Evolutionary conservation across 2,113 vertebrate species (phyloP), one percentile per base, ranked within the genome.

Genomic region (Hirundichthys speculiger): DNA sequence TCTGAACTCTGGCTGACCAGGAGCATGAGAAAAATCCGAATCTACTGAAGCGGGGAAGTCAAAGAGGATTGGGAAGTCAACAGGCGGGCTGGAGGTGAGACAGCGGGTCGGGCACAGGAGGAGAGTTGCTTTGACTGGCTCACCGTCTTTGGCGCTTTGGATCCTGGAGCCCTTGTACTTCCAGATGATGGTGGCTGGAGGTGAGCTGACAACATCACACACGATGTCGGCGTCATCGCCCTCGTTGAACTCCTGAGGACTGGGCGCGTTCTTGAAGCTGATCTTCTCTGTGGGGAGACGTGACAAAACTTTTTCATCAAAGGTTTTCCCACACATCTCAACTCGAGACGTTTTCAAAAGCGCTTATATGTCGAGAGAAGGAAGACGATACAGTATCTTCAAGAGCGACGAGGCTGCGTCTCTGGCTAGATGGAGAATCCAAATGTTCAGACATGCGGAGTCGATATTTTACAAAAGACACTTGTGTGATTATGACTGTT

Each of bases 191-290:
- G 92, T 90, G 14, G 98, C 94, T 3, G 96, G 95, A 3, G 98
- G 94, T 0, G 96, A 98, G 74, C 96, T 97, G 89, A 95, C 93
- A 69, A 98, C 95, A 0, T 98, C 93, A 43, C 98, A 99, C 54
- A 96, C 84, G 0, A 99, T 96, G 83, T 95, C 91, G 0, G 97
- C 98, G 1, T 96, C 94, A 0, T 96, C 96, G 0, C 96, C 96
- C 21, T 98, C 98, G 13, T 92, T 96, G 89, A 98, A 99, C 41
- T 99, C 98, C 88, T 99, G 98, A 0, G 92, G 95, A 20, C 93
- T 96, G 8, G 96, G 96, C 1, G 95, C 94, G 0, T 92, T 95
- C 92, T 92, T 88, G 92, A 99, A 99, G 79, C 95, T 97, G 83
- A 99, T 94, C 80, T 96, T 99, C 80, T 98, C 98, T 99, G 93